Evolutionary conservation across 2,888 invertebrate species (phyloP), one percentile per base, ranked within the genome.

Genomic region (Uropetala carovei): DNA sequence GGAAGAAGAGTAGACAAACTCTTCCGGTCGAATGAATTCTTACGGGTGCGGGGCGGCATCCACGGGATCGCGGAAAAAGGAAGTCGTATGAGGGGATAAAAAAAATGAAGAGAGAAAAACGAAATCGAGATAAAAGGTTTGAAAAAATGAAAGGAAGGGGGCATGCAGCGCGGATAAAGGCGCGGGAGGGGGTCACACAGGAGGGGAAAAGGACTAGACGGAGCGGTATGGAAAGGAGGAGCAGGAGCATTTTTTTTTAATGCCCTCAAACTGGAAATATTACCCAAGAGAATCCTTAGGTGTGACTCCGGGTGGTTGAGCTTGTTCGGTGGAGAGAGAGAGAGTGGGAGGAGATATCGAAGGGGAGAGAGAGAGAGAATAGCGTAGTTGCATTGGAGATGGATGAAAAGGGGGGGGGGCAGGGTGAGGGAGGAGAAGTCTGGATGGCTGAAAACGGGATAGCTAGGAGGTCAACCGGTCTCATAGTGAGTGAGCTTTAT

Each of bases 251-350:
- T n/a, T 64, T n/a, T n/a, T 16, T 16, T 4, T 30, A 60, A 60
- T 60, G 16, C 30, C 30, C 13, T 86, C 60, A 86, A 86, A 86
- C 59, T 27, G 57, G 57, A 27, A 60, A 86, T 86, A 86, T 86
- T 14, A 86, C 86, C 60, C 60, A 27, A 60, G 82, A 82, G 60
- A n/a, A 86, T 30, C 27, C 60, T 60, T n/a, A 30, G 59, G 60
- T 86, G 86, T 7, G 60, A 60, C 27, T 86, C 18, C 1, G 58
- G 60, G 2, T 16, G 18, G 14, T 59, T 1, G 60, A 16, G 30
- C 14, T 18, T 9, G 27, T 13, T 5, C 22, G 59, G 22, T 86
- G 86, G 11, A 7, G 57, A 68, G 22, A 58, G 18, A 22, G n/a
- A n/a, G 83, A 9, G 18, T 16, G 27, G 18, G 30, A 27, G 22